These are phyloP conservation scores for Synanthedon andrenaeformis DNA, from an alignment of 2,888 invertebrate genomes.

Conservation along the genomic window DNA sequence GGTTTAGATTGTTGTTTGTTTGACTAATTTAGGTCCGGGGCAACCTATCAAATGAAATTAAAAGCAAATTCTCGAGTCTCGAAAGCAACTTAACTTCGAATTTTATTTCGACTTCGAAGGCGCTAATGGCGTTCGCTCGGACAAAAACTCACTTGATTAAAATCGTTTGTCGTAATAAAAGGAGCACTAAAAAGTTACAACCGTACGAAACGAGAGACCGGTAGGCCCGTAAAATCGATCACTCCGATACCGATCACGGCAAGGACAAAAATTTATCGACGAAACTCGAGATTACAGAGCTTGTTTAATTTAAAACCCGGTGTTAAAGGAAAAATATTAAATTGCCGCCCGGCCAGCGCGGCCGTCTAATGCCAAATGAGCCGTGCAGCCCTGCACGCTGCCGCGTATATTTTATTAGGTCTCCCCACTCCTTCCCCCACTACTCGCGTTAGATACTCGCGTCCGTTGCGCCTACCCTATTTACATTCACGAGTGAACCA, in stretches of 20 bases:
- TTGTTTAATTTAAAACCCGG: slow-evolving; percentile 43
- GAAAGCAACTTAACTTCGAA: slow-evolving; percentile 53
- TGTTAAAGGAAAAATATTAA: slow-evolving; percentile 48
- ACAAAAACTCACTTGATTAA: slow-evolving; percentile 70
- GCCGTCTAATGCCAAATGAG: slow-evolving; percentile 42
- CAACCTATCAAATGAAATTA: slow-evolving; percentile 54
- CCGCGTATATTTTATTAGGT: slow-evolving; percentile 47
- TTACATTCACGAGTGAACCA: slow-evolving; percentile 54
- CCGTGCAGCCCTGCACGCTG: slow-evolving; percentile 49
- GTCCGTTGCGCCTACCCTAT: slow-evolving; percentile 33
- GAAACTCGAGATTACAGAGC: slow-evolving; percentile 35
- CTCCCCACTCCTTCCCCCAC: slow-evolving; percentile 11
- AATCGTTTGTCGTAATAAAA: slow-evolving; percentile 71
- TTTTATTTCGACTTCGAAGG: slow-evolving; percentile 51
- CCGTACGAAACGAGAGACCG: slow-evolving; percentile 52
- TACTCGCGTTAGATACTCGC: slow-evolving; percentile 9
- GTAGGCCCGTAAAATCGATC: slow-evolving; percentile 67
- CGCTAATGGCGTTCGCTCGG: slow-evolving; percentile 58
- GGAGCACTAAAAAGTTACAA: slow-evolving; percentile 66
- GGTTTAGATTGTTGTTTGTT: neutral
- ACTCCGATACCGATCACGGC: slow-evolving; percentile 54
- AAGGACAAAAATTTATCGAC: slow-evolving; percentile 57
- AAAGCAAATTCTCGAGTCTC: slow-evolving; percentile 55
- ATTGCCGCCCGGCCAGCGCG: slow-evolving; percentile 28
- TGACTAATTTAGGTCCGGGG: slow-evolving; percentile 14